Percentiles rank a stretch among this genome's conserved stretches.
Conservation (phyloP, 2,888 invertebrate genomes). For the Podotricha telesiphe region DNA sequence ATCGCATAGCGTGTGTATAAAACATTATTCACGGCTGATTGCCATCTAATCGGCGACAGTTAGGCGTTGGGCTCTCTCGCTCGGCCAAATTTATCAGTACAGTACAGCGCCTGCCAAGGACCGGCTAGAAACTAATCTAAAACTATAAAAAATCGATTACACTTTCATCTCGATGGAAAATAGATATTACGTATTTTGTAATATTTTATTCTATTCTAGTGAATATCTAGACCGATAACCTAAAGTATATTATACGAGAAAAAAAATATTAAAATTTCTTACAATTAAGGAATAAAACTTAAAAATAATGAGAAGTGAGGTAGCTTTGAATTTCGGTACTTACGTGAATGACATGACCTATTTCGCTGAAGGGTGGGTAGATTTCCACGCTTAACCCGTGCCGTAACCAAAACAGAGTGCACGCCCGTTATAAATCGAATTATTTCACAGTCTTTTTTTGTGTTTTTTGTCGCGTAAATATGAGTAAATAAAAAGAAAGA, state of each 20-base stretch:
- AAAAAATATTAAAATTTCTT: slow-evolving; percentile 7
- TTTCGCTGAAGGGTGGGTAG: background rate
- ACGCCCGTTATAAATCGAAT: slow-evolving; percentile 1
- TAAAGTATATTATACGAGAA: background rate
- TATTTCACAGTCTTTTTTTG: background rate
- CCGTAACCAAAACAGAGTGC: background rate
- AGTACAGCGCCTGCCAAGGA: slow-evolving; percentile 26
- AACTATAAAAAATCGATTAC: slow-evolving; percentile 11
- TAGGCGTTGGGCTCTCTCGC: slow-evolving; percentile 31
- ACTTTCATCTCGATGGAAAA: background rate
- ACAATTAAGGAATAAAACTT: slow-evolving; percentile 18
- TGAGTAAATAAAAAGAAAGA: too few relatives aligned
- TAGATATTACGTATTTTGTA: background rate
- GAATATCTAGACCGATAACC: background rate
- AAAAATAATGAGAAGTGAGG: slow-evolving; percentile 16
- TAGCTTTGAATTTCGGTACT: slow-evolving; percentile 14
- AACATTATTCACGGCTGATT: slow-evolving; percentile 40
- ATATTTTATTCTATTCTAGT: background rate
- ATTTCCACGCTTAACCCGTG: slow-evolving; percentile 6
- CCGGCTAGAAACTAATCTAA: background rate
- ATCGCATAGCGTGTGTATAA: slow-evolving; percentile 26
- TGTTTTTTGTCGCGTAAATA: too few relatives aligned
- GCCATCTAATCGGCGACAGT: slow-evolving; percentile 45
- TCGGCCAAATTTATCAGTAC: slow-evolving; percentile 32
- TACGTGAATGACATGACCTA: slow-evolving; percentile 22